These are phyloP conservation scores for Teleopsis dalmanni DNA, from an alignment of 1,140 invertebrate species.

Conservation along the genomic window DNA sequence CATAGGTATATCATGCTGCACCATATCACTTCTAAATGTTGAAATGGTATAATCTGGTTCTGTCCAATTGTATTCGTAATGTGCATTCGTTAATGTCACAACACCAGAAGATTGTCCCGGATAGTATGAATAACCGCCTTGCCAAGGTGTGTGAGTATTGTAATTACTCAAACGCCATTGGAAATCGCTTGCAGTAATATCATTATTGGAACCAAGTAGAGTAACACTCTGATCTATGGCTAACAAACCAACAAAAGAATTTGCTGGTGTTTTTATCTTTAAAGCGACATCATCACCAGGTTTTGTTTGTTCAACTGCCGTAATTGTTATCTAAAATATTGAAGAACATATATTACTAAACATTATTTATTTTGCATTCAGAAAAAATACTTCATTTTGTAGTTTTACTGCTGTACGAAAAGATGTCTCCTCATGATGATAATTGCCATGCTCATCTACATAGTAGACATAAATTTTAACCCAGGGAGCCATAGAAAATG, in stretches of 20 bases:
- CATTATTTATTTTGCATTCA: neutral
- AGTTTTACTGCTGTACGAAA: constrained; percentile 70
- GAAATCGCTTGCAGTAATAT: constrained; percentile 30
- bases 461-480: constrained; percentile 72
- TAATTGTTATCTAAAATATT: constrained; percentile 19
- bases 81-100: constrained; percentile 36
- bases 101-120: constrained; percentile 31
- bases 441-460: constrained; percentile 59
- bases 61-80: constrained; percentile 35
- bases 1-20: neutral
- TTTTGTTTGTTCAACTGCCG: constrained; percentile 47
- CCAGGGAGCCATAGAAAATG: constrained; percentile 68
- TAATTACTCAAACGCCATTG: constrained; percentile 37
- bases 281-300: constrained; percentile 67
- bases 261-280: constrained; percentile 65
- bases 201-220: constrained; percentile 48
- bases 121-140: constrained; percentile 34
- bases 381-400: constrained; percentile 51
- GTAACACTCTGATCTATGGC: constrained; percentile 81
- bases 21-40: neutral
- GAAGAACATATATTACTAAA: neutral
- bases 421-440: constrained; percentile 72
- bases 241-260: constrained; percentile 76
- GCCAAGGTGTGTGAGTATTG: constrained; percentile 30
- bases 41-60: constrained; percentile 9